These are phyloP conservation scores for Alauda arvensis DNA, from an alignment of 2,797 vertebrate genomes.

Conservation along the genomic window DNA sequence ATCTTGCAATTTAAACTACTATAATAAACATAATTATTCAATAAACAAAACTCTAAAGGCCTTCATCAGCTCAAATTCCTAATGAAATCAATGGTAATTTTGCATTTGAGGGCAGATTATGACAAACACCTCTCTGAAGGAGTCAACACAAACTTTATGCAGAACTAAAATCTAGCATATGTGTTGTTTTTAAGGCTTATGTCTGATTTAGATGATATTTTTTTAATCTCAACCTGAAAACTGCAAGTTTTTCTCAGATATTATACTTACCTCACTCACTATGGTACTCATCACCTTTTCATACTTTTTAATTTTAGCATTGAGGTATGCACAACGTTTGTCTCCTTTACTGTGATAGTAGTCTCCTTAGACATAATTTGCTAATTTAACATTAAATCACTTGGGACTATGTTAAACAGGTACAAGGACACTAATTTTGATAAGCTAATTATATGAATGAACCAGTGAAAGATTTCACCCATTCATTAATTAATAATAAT, in stretches of 20 bases:
- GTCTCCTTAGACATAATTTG: not conserved
- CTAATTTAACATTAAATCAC: not conserved
- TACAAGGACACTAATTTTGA: not conserved
- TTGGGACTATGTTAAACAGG: not conserved
- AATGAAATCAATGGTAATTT: not conserved
- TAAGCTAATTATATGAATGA: not conserved
- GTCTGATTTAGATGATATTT: not conserved
- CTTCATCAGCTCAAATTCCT: not conserved
- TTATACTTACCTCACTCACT: not conserved
- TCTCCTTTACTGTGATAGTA: not conserved
- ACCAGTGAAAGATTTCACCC: not conserved
- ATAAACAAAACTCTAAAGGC: not conserved
- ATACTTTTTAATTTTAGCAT: not conserved
- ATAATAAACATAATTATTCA: not conserved
- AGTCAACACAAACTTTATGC: not conserved
- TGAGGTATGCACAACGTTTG: accelerated
- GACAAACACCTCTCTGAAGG: not conserved
- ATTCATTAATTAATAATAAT: not conserved
- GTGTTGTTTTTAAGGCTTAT: not conserved
- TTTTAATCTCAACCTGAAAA: not conserved
- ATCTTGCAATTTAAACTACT: not conserved
- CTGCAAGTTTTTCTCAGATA: not conserved
- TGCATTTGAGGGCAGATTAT: not conserved
- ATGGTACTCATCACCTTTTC: not conserved
- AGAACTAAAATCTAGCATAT: not conserved